Conservation (phyloP, 2,797 vertebrate genomes). For the Tangara arthus region DNA sequence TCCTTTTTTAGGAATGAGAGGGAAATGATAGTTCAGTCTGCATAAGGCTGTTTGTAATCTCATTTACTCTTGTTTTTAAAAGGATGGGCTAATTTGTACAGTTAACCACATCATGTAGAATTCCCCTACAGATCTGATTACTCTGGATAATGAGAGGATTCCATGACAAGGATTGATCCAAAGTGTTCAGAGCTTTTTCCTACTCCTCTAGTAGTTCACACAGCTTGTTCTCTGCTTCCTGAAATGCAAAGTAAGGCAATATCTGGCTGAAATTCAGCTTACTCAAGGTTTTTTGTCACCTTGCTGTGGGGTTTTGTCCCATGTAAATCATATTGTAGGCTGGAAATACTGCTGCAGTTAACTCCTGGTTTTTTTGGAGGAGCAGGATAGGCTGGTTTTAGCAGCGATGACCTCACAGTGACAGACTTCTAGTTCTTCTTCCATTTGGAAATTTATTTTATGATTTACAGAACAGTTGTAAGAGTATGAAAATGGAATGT, state of each 20-base stretch:
- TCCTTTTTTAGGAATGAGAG: not conserved
- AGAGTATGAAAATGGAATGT: constrained; percentile 55
- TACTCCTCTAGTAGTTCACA: not conserved
- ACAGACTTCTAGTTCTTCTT: constrained; percentile 82
- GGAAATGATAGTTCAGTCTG: not conserved
- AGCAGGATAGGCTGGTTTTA: constrained; percentile 72
- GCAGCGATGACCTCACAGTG: constrained; percentile 68
- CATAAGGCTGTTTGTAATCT: not conserved
- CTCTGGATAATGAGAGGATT: constrained; percentile 9
- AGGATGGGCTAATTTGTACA: not conserved
- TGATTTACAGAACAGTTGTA: constrained; percentile 69
- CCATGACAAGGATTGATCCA: not conserved
- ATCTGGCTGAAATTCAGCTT: constrained; percentile 28
- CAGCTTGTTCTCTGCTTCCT: constrained; percentile 36
- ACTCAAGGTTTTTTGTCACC: not conserved
- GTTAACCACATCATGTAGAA: not conserved
- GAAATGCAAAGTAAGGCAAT: not conserved
- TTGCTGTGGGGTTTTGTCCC: not conserved
- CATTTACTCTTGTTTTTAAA: not conserved
- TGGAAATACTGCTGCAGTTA: constrained; percentile 64
- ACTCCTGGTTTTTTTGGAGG: constrained; percentile 72
- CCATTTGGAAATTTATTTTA: constrained; percentile 71
- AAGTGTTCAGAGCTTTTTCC: not conserved
- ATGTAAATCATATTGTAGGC: not conserved
- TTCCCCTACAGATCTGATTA: not conserved